phyloP scores from a whole-genome alignment of 2,888 invertebrate species.

The Cloeon dipterum region DNA sequence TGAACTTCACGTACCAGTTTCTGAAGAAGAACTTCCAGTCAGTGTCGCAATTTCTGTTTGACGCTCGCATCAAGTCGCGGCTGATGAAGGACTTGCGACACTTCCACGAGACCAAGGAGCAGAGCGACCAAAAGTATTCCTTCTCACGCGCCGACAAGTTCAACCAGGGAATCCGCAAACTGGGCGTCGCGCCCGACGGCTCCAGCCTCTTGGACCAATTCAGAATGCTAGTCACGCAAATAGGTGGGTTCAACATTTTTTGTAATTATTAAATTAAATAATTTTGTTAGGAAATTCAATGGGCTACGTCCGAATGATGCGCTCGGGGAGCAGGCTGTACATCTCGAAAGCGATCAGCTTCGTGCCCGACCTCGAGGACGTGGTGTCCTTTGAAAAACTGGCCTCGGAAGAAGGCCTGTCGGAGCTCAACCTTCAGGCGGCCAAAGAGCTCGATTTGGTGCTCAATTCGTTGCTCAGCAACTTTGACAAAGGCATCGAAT shows the following conservation, averaged over 20 bases:
- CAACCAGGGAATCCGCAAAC: constrained; percentile 67
- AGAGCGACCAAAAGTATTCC: constrained; percentile 45
- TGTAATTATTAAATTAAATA: background rate
- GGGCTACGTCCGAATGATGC: constrained; percentile 83
- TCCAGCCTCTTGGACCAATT: constrained; percentile 83
- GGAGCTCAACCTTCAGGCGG: constrained; percentile 34
- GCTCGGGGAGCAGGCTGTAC: constrained; percentile 82
- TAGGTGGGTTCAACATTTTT: constrained; percentile 30
- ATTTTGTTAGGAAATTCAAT: constrained; percentile 52
- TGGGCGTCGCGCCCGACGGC: constrained; percentile 62
- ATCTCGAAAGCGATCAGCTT: constrained; percentile 79
- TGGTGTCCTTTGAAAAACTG: constrained; percentile 36
- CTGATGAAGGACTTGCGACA: constrained; percentile 69
- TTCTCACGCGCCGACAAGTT: constrained; percentile 87
- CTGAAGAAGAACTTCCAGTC: constrained; percentile 76
- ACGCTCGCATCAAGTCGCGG: constrained; percentile 91
- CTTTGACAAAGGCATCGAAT: constrained; percentile 73
- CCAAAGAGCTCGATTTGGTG: constrained; percentile 51
- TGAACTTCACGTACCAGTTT: constrained; percentile 84
- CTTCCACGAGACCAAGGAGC: constrained; percentile 48
- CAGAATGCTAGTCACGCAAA: constrained; percentile 74
- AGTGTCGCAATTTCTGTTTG: constrained; percentile 92
- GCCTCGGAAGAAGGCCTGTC: constrained; percentile 34
- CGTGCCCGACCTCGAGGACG: constrained; percentile 52
- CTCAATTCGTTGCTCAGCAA: constrained; percentile 56